Evolutionary conservation across 2,888 invertebrate species (phyloP).

Genomic region (Lochmaea capreae): DNA sequence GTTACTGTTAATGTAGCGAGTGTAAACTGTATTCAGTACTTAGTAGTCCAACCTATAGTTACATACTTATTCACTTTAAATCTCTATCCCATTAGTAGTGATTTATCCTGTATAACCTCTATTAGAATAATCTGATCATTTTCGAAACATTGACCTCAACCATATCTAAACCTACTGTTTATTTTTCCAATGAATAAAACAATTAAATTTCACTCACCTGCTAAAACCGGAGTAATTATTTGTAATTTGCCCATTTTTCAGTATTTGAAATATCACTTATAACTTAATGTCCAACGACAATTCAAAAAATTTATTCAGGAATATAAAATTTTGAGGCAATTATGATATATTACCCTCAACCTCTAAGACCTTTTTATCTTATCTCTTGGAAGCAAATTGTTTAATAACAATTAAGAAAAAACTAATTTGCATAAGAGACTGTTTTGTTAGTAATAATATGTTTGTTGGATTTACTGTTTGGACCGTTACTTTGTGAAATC

Average conservation of each 20-base stretch:
- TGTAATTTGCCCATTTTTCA: background rate
- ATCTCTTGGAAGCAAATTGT: background rate
- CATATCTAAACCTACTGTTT: no score
- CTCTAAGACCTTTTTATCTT: background rate
- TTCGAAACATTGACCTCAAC: no score
- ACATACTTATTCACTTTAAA: no score
- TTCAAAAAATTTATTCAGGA: background rate
- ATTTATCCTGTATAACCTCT: no score
- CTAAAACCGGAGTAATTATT: background rate
- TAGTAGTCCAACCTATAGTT: no score
- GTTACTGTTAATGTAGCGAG: no score
- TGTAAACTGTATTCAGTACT: no score
- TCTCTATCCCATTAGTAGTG: no score
- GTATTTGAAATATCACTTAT: background rate
- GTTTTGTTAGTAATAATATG: background rate
- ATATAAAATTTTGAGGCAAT: background rate
- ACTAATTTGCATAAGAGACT: background rate
- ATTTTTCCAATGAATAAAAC: no score
- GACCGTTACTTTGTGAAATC: no score
- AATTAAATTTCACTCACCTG: background rate
- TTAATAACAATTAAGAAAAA: background rate
- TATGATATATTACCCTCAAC: background rate
- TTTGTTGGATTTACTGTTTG: no score
- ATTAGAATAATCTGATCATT: no score
- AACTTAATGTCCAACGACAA: background rate